phyloP scores from a whole-genome alignment of 2,888 invertebrate species.

The Anthrax anthrax region DNA sequence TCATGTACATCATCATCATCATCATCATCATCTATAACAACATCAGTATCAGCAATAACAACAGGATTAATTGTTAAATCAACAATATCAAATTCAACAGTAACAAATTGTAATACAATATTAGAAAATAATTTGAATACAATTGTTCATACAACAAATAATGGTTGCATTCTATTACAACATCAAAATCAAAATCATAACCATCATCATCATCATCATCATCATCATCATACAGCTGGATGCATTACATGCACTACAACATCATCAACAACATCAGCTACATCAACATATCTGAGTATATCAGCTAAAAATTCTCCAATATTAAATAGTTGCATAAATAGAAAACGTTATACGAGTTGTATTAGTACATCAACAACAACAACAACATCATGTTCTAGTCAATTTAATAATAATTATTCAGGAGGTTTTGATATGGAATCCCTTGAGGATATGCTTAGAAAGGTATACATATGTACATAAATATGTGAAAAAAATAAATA shows the following conservation, averaged over 20 bases:
- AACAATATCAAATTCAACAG: conserved; percentile 3
- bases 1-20: conserved; percentile 14
- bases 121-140: too few species aligned
- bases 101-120: too few species aligned
- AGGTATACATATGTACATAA: conserved; percentile 37
- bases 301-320: conserved; percentile 36
- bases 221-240: too few species aligned
- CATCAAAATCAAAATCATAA: not conserved
- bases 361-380: too few species aligned
- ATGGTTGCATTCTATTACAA: not conserved
- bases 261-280: not conserved
- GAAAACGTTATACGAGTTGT: conserved; percentile 45
- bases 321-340: conserved; percentile 42
- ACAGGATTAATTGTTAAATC: conserved; percentile 12
- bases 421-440: conserved; percentile 56
- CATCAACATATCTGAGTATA: conserved; percentile 5
- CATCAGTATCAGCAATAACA: conserved; percentile 19
- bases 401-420: conserved; percentile 43
- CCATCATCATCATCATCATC: too few species aligned
- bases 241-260: too few species aligned
- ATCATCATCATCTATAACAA: conserved; percentile 19
- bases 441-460: conserved; percentile 63
- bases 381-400: conserved; percentile 44
- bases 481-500: not conserved
- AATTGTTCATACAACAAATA: not conserved